Evolutionary conservation across 2,888 invertebrate genomes (phyloP), one percentile per base, ranked within the genome.

Genomic region (Lottia scabra): DNA sequence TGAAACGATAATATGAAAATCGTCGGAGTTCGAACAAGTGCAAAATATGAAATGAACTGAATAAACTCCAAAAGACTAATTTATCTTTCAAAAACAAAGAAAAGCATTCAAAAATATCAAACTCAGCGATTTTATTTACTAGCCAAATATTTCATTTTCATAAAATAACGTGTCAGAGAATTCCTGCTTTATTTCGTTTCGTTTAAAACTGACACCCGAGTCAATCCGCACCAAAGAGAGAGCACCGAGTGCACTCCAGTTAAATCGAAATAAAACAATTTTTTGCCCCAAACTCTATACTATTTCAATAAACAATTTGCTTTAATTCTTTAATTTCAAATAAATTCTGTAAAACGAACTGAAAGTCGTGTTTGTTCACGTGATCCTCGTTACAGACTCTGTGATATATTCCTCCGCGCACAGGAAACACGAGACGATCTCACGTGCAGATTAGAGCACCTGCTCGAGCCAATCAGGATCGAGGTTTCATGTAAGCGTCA

Each of bases 301-400:
- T 23, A 23, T 56, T 56, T 56, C 56, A 56, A 56, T 56, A 56
- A 56, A 56, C 56, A 56, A 23, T 56, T 56, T 56, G 56, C 56
- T 56, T 56, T 56, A 56, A 56, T 56, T 56, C 56, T 56, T 56
- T 56, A 56, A 56, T 56, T 56, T 56, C 19, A 56, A 56, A 56
- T 56, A 56, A 56, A 56, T 56, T 8, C 12, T 56, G 56, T 56
- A 56, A 56, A 56, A 56, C 56, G 56, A 56, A 56, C 56, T 56
- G 23, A 23, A 15, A 56, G 23, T 56, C 23, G 19, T 56, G 56
- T 56, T 56, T 23, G 19, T 56, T 56, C 56, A 56, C 23, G 13
- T 56, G 56, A 56, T 56, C 56, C 56, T 56, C 56, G 19, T 56
- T 56, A 56, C 19, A 13, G 23, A 19, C 19, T 56, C 23, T 56